These are phyloP conservation scores for Phaonia tiefii DNA, from an alignment of 2,888 invertebrate species.

Conservation along the genomic window DNA sequence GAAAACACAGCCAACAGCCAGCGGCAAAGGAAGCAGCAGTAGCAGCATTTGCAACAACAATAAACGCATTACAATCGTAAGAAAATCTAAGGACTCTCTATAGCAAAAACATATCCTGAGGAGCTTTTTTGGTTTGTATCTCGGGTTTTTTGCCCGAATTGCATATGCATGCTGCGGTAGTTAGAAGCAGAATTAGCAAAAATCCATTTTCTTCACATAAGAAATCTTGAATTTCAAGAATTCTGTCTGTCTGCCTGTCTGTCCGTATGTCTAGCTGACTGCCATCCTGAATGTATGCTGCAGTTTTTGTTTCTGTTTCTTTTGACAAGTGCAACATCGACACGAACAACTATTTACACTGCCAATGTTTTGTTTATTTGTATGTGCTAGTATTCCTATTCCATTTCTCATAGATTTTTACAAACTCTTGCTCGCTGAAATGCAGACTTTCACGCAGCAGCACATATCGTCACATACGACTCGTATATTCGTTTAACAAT, in stretches of 20 bases:
- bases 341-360: conserved; percentile 31
- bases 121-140: too few species aligned
- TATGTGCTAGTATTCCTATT: conserved; percentile 3
- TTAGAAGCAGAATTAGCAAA: conserved; percentile 6
- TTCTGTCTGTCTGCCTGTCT: conserved; percentile 37
- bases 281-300: neutral
- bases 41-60: neutral
- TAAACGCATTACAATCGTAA: conserved; percentile 3
- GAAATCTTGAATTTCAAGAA: conserved; percentile 3
- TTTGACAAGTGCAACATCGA: neutral
- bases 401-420: neutral
- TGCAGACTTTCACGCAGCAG: too few species aligned
- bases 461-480: neutral
- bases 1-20: neutral
- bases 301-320: conserved; percentile 1
- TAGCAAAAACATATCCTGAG: neutral
- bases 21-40: neutral
- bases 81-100: neutral
- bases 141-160: neutral
- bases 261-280: conserved; percentile 45
- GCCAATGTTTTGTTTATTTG: conserved; percentile 48
- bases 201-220: conserved; percentile 11
- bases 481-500: neutral
- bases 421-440: neutral
- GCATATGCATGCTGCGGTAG: conserved; percentile 20